Conservation (phyloP, 1,140 invertebrate species). For the Sitophilus oryzae region DNA sequence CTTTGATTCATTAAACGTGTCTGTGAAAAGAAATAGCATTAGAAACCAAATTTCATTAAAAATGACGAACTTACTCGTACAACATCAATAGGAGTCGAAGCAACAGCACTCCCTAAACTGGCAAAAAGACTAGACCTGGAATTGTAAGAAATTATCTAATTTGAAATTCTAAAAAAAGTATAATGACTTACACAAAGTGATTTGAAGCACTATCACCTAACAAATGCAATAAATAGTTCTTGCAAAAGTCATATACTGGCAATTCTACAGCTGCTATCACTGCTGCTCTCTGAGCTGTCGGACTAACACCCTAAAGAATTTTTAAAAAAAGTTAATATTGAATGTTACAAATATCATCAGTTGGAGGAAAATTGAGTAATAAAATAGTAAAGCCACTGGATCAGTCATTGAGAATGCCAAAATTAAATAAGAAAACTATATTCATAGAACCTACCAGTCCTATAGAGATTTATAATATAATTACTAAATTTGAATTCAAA, state of each 20-base stretch:
- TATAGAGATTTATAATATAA: no score
- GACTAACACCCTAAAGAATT: conserved; percentile 69
- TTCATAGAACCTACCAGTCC: no score
- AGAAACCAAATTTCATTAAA: background rate
- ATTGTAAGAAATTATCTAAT: conserved; percentile 25
- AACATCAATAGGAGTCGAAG: conserved; percentile 93
- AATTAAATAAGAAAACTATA: no score
- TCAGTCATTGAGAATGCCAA: no score
- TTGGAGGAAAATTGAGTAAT: no score
- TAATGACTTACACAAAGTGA: conserved; percentile 76
- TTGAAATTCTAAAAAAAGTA: no score
- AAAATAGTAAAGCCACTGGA: no score
- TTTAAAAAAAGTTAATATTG: background rate
- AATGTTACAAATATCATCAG: no score
- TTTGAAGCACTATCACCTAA: conserved; percentile 76
- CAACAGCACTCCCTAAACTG: conserved; percentile 85
- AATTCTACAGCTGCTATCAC: conserved; percentile 90
- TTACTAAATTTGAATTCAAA: no score
- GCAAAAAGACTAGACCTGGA: conserved; percentile 82
- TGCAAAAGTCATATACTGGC: conserved; percentile 89
- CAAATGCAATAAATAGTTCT: conserved; percentile 64
- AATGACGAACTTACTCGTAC: conserved; percentile 66
- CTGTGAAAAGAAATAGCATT: conserved; percentile 51
- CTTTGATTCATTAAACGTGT: conserved; percentile 89
- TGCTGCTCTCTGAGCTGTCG: conserved; percentile 86